A percentile compares a stretch with the other conserved stretches of the same genome.
Evolutionary conservation across 1,140 invertebrate species (phyloP).

Genomic region (Phymorhynchus buccinoides): DNA sequence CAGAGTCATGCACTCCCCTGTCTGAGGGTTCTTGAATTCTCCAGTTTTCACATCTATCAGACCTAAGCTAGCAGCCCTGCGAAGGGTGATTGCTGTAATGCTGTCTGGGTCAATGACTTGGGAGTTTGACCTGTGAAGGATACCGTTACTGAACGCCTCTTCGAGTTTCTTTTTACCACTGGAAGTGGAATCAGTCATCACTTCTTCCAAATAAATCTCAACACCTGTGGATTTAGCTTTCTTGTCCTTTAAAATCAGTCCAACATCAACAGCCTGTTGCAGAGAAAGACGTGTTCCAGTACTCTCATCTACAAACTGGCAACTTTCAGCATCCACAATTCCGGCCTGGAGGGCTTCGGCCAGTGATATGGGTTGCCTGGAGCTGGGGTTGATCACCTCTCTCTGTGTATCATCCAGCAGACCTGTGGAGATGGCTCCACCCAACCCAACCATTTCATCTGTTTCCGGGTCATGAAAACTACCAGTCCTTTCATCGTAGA

Average conservation of each 20-base stretch:
- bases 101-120: conserved; percentile 69
- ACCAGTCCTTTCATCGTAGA: conserved; percentile 56
- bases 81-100: conserved; percentile 64
- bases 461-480: conserved; percentile 82
- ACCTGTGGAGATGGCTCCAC: conserved; percentile 80
- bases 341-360: conserved; percentile 80
- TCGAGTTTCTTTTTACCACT: conserved; percentile 59
- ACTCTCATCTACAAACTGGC: conserved; percentile 70
- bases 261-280: conserved; percentile 55
- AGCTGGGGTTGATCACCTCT: conserved; percentile 57
- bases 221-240: conserved; percentile 54
- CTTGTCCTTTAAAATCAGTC: conserved; percentile 58
- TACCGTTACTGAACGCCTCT: conserved; percentile 65
- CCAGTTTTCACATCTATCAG: conserved; percentile 82
- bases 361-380: conserved; percentile 51
- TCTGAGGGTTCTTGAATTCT: conserved; percentile 86
- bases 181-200: conserved; percentile 55
- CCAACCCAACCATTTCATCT: conserved; percentile 67
- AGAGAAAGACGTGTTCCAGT: conserved; percentile 51
- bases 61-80: conserved; percentile 65
- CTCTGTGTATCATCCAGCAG: conserved; percentile 55
- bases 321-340: conserved; percentile 83
- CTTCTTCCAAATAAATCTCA: conserved; percentile 67
- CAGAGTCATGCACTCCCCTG: conserved; percentile 84
- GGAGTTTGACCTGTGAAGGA: conserved; percentile 65